Base-by-base conservation (phyloP, 2,113 vertebrate genomes). In the Sturnus vulgaris region DNA sequence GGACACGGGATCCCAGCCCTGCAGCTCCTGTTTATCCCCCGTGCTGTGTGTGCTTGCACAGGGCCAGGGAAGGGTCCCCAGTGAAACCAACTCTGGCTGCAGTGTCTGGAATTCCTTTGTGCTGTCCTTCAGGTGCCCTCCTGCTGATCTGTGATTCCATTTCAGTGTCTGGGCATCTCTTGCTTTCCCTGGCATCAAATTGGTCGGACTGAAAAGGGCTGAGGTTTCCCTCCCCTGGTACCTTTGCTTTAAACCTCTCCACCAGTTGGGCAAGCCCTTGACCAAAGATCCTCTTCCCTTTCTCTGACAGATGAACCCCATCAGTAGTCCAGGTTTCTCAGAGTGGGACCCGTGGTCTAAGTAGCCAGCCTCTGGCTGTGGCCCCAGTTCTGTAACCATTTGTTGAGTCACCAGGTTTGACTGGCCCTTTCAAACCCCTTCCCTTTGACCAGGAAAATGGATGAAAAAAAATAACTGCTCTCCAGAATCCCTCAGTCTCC, bases 11-110 rank as follows among this genome's bases (percentile, higher is more conserved):
- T 22, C 49, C 18, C 66, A 72, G 66, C 57, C 68, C 86, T 44
- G 59, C 50, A 65, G 59, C 33, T n/a, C 60, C 22, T 46, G 28
- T 15, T n/a, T 16, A n/a, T 37, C 23, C 44, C 37, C 39, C 0
- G 1, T 30, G 77, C 52, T 0, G 0, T 4, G 42, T 65, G 86
- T 0, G 2, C 27, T 24, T 16, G 40, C 33, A 31, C 55, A 59
- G 42, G 40, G 71, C 4, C 55, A 23, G 42, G 27, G 28, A 19
- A 3, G 7, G 42, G 19, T 28, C 27, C 42, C 72, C 56, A 49
- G 27, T 7, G 21, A 60, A 60, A 76, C 27, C 27, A 60, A 3
- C 15, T 42, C 30, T 52, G 50, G 6, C 31, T 72, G 73, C 31
- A 72, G 18, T 39, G 55, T 64, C 52, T 50, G 52, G 31, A 42